Percentiles rank a stretch among this genome's conserved stretches.
Evolutionary conservation across 2,113 vertebrate genomes (phyloP).

Genomic region (Caloenas nicobarica): DNA sequence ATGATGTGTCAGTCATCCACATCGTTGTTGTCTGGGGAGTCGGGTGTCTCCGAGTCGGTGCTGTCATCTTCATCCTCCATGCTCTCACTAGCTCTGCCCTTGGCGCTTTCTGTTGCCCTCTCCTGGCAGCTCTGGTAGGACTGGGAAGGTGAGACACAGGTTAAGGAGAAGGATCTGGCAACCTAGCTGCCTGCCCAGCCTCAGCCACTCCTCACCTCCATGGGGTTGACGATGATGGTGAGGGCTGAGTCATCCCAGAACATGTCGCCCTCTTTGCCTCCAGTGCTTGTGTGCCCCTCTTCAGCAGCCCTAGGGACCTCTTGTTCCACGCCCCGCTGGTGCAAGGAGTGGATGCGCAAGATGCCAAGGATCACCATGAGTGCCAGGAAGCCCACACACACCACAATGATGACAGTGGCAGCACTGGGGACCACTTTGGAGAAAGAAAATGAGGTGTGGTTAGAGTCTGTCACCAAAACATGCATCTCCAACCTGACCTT

Average conservation of each 20-base stretch:
- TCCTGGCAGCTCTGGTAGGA: constrained; percentile 78
- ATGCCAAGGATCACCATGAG: constrained; percentile 96
- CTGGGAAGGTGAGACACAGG: not conserved
- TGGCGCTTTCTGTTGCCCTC: constrained; percentile 8
- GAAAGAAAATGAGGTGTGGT: not conserved
- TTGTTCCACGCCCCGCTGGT: constrained; percentile 73
- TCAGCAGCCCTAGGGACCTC: constrained; percentile 35
- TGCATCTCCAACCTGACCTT: not conserved
- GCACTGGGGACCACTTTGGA: constrained; percentile 90
- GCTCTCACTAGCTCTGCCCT: constrained; percentile 63
- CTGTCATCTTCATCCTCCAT: constrained; percentile 83
- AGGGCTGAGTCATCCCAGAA: constrained; percentile 98
- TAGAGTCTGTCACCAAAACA: not conserved
- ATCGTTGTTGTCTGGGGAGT: constrained; percentile 79
- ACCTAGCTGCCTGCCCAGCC: not conserved
- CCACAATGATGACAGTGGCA: constrained; percentile 96
- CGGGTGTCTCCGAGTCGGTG: constrained; percentile 81
- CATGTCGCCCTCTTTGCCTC: constrained; percentile 83
- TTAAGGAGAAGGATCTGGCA: not conserved
- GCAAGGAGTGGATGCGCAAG: constrained; percentile 93
- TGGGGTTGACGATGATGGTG: constrained; percentile 97
- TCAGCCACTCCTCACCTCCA: constrained; percentile 84
- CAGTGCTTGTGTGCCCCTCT: constrained; percentile 62
- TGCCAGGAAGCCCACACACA: constrained; percentile 96
- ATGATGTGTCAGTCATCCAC: constrained; percentile 83